Evolutionary conservation across 2,113 vertebrate genomes (phyloP).

Genomic region (Ranitomeya variabilis): DNA sequence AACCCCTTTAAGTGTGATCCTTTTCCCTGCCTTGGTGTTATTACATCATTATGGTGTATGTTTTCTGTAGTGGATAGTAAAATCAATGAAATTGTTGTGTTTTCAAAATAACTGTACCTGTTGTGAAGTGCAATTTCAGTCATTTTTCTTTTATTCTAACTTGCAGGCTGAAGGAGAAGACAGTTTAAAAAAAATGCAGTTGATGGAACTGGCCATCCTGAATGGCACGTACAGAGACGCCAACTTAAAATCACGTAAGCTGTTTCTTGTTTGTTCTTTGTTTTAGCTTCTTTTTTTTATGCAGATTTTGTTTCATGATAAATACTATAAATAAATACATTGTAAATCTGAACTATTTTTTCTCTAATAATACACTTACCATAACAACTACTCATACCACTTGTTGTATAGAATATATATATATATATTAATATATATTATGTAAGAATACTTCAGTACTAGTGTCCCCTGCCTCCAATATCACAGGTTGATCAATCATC

Average conservation of each 20-base stretch:
- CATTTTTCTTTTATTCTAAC: constrained; percentile 32
- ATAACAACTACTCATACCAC: too few relatives aligned
- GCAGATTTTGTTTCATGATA: not conserved
- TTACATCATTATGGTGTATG: not conserved
- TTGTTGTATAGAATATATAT: too few relatives aligned
- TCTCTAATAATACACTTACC: too few relatives aligned
- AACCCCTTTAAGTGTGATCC: not conserved
- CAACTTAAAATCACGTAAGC: constrained; percentile 99
- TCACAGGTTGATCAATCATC: not conserved
- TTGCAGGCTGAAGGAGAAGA: constrained; percentile 94
- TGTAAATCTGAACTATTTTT: not conserved
- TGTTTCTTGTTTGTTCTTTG: not conserved
- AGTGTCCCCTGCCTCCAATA: not conserved
- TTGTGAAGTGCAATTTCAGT: not conserved
- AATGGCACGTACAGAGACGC: constrained; percentile 99
- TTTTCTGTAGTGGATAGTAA: not conserved
- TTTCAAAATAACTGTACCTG: not conserved
- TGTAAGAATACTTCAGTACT: too few relatives aligned
- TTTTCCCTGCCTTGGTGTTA: not conserved
- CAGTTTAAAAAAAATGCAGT: constrained; percentile 99
- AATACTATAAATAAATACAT: not conserved
- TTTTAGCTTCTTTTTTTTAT: not conserved
- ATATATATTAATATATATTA: too few relatives aligned
- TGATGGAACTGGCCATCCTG: constrained; percentile 98
- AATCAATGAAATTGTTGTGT: not conserved